Evolutionary conservation across 2,797 vertebrate genomes (phyloP), one percentile per base, ranked within the genome.

Genomic region (Epinephelus awoara): DNA sequence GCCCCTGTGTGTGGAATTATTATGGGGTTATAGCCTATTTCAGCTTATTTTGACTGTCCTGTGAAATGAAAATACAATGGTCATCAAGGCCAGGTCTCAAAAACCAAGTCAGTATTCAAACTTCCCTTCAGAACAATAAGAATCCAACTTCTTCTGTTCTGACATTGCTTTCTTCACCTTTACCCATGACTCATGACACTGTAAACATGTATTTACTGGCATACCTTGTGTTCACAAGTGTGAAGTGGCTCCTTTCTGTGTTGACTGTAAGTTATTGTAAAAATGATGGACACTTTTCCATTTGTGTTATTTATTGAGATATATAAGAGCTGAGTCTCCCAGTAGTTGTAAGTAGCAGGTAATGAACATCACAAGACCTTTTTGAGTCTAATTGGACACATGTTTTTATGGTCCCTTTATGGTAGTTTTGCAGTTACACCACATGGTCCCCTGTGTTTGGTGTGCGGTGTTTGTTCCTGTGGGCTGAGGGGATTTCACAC

Each of bases 401-500:
- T 1, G 13, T 27, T 2, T 71, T 23, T 23, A 38, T 21, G 59
- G 6, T 29, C 2, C 5, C 5, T 34, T 34, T 34, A 34, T 34
- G 34, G 34, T 25, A 14, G 44, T n/a, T 2, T 15, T 40, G 29
- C 27, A 52, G 57, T 55, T 54, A 63, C 63, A 4, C 27, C 13
- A 13, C 6, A 2, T 27, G 29, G 46, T 63, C 52, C 34, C 34
- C 5, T 42, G 42, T 68, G 25, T 54, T 27, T n/a, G 3, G 19
- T 65, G 52, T n/a, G 15, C 8, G 17, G 46, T 38, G 54, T 61
- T 54, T 73, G 27, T 85, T 84, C 42, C 61, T 70, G 55, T 55
- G 50, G 29, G 21, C n/a, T 44, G 56, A 59, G 13, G 25, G 69
- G 27, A 63, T 70, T 56, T 67, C 7, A 27, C 17, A 23, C 52